Conservation (phyloP, 1,140 invertebrate genomes). For the Magallana angulata region DNA sequence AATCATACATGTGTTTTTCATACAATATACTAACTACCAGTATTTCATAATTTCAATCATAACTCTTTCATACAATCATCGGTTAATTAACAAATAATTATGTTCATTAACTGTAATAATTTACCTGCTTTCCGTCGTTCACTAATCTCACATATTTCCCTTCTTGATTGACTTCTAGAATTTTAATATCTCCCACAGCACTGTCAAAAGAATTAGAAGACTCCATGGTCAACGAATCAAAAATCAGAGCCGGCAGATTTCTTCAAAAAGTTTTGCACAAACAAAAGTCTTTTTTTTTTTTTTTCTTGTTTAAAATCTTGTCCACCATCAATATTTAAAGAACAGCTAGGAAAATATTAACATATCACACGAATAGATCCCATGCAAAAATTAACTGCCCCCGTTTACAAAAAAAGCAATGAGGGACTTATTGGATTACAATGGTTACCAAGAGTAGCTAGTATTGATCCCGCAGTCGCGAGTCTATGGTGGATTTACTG, state of each 20-base stretch:
- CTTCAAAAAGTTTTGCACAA: background rate
- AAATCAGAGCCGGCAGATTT: background rate
- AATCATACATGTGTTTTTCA: no score
- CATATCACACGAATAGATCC: slow-evolving; percentile 23
- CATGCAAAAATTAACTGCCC: slow-evolving; percentile 23
- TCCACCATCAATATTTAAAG: slow-evolving; percentile 34
- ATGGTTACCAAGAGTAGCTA: slow-evolving; percentile 33
- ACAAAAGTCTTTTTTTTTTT: background rate
- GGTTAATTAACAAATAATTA: background rate
- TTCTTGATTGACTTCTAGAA: slow-evolving; percentile 76
- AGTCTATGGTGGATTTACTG: background rate
- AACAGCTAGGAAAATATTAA: slow-evolving; percentile 26
- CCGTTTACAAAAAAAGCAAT: slow-evolving; percentile 18
- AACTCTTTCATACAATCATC: no score
- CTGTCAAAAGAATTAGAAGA: slow-evolving; percentile 65
- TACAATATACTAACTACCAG: no score
- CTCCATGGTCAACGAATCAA: slow-evolving; percentile 19
- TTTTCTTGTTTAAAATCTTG: background rate
- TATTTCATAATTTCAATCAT: no score
- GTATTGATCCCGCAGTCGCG: slow-evolving; percentile 14
- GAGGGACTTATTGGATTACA: slow-evolving; percentile 15
- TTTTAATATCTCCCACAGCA: slow-evolving; percentile 74
- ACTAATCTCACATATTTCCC: slow-evolving; percentile 76
- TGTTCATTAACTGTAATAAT: slow-evolving; percentile 9
- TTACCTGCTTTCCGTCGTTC: slow-evolving; percentile 75